These are phyloP conservation scores for Gymnocypris eckloni DNA, from an alignment of 2,797 vertebrate species.

Conservation along the genomic window DNA sequence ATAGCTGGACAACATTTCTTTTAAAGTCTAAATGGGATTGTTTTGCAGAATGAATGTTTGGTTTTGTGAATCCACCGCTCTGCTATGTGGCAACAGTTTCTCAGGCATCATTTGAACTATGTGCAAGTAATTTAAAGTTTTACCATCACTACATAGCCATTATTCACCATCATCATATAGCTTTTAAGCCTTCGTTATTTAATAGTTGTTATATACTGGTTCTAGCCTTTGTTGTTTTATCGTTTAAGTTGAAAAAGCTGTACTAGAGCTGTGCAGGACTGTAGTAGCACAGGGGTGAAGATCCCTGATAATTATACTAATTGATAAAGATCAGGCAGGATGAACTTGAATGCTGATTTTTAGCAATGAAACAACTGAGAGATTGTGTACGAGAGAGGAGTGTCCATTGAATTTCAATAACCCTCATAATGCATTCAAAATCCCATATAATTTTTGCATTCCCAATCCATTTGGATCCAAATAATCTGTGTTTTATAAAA, in stretches of 20 bases:
- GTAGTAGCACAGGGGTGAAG: too few relatives aligned
- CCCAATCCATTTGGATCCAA: background rate
- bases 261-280: background rate
- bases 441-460: background rate
- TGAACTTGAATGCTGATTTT: background rate
- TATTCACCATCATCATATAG: background rate
- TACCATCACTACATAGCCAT: background rate
- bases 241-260: background rate
- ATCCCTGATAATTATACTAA: background rate
- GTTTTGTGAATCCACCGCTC: background rate
- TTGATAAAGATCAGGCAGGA: background rate
- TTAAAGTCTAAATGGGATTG: background rate
- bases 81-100: background rate
- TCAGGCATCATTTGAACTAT: background rate
- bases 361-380: background rate
- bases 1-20: conserved; percentile 7
- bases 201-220: background rate
- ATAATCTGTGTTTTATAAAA: background rate
- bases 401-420: background rate
- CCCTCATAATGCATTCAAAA: background rate
- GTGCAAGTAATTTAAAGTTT: background rate
- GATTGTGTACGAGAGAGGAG: background rate
- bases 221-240: background rate
- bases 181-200: background rate
- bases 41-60: background rate